These are phyloP conservation scores for Anomalospiza imberbis DNA, from an alignment of 2,797 vertebrate species.

Conservation along the genomic window DNA sequence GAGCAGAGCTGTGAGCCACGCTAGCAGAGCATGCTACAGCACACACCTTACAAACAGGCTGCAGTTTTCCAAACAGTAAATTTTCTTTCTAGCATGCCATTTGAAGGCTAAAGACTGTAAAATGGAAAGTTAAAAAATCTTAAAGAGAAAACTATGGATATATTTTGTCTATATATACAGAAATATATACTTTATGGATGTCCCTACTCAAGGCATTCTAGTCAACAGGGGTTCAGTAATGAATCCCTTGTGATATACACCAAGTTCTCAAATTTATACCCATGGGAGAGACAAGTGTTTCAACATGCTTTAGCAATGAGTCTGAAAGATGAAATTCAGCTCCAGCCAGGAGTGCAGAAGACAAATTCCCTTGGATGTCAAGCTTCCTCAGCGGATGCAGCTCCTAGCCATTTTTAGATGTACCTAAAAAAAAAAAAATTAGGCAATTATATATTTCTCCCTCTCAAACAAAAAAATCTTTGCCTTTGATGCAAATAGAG, in stretches of 20 bases:
- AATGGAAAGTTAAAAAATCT: neutral
- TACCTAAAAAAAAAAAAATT: neutral
- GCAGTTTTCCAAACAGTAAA: neutral
- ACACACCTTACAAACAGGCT: neutral
- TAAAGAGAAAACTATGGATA: neutral
- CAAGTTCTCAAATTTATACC: neutral
- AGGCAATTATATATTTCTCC: neutral
- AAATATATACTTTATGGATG: fast-evolving
- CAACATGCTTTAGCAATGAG: neutral
- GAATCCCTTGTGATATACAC: neutral
- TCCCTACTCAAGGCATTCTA: neutral
- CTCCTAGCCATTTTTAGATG: neutral
- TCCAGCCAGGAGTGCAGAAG: neutral
- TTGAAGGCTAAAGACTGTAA: neutral
- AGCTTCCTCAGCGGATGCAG: neutral
- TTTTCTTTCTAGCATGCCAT: neutral
- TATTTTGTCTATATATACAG: neutral
- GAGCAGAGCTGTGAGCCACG: neutral
- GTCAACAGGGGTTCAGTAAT: neutral
- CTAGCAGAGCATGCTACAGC: neutral
- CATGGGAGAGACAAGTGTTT: neutral
- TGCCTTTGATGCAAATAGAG: neutral
- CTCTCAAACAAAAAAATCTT: neutral
- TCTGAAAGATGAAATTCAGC: neutral
- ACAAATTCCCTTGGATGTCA: neutral